Base-by-base conservation (phyloP, 2,888 invertebrate genomes). In the Lydus trimaculatus region DNA sequence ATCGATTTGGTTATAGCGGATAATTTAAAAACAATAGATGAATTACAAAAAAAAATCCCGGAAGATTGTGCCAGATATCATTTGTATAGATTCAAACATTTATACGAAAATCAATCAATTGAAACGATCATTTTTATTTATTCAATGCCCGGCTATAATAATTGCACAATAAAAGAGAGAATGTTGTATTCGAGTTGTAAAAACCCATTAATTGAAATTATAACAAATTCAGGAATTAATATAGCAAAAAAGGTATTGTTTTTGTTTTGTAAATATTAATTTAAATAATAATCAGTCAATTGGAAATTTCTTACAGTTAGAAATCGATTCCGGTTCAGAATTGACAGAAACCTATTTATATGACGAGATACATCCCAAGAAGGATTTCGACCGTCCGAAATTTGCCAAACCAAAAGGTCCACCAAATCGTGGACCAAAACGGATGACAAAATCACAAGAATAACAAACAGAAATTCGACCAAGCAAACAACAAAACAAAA, bases 131-230 rank as follows among this genome's bases (percentile, higher is more conserved):
- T 69, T 64, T 66, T 99, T 86, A 95, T 99, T 81, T 99, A 99
- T 87, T 97, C 98, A 9, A 97, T 99, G 95, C 99, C 99, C 4
- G 98, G 98, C 5, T 98, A 97, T 85, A 93, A 89, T 72, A 93
- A 89, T 72, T 97, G 97, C 84, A 93, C 97, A 72, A 96, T 99
- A 78, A 98, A 97, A 82, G 99, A 99, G 84, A 89, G 98, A 76
- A 99, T 99, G 99, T 88, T 99, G 83, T 99, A 99, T 85, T 98
- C 99, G 0, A 98, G 98, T 80, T 98, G 98, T 86, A 99, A 98
- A 85, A 94, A 92, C 70, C 95, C 97, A 20, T 91, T 99, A 73
- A 87, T 97, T 64, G 94, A 95, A 73, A 90, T 91, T 20, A 91
- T 98, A 71, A 91, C 94, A 79, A 90, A 90, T 62, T 86, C 94